A percentile compares a stretch with the other conserved stretches of the same genome.
These are phyloP conservation scores for Latrodectus geometricus DNA, from an alignment of 1,140 invertebrate genomes.

Conservation along the genomic window DNA sequence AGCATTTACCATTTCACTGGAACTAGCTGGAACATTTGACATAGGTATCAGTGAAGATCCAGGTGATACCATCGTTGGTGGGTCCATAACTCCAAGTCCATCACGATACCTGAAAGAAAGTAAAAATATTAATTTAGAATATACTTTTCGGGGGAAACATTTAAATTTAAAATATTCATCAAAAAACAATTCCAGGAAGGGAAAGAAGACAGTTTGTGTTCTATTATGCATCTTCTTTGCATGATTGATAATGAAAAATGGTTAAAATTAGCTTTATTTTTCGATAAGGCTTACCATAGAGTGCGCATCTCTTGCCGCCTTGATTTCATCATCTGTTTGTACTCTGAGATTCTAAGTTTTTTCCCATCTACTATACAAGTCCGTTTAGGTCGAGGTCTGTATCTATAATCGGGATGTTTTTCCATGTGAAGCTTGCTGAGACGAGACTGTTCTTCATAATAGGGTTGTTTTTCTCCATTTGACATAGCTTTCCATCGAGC, in stretches of 20 bases:
- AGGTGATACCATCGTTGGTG: slow-evolving; percentile 58
- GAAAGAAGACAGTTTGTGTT: too few species aligned
- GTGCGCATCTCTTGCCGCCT: slow-evolving; percentile 93
- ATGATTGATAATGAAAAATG: too few species aligned
- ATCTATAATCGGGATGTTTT: slow-evolving; percentile 98
- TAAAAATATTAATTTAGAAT: too few species aligned
- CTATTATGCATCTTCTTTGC: too few species aligned
- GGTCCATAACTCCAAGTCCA: slow-evolving; percentile 51
- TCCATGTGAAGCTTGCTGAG: slow-evolving; percentile 99
- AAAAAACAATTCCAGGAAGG: too few species aligned
- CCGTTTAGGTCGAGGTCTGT: slow-evolving; percentile 95
- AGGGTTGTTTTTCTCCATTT: slow-evolving; percentile 97
- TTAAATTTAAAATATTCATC: too few species aligned
- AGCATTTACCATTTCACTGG: slow-evolving; percentile 27
- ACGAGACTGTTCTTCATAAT: slow-evolving; percentile 98
- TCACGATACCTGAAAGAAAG: slow-evolving; percentile 53
- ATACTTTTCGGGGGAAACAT: too few species aligned
- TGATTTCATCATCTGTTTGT: slow-evolving; percentile 96
- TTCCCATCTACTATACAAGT: slow-evolving; percentile 96
- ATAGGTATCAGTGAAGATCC: slow-evolving; percentile 28
- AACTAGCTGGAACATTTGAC: slow-evolving; percentile 22
- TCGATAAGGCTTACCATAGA: slow-evolving; percentile 76
- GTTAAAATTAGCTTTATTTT: too few species aligned
- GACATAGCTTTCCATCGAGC: slow-evolving; percentile 95
- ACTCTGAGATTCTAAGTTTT: slow-evolving; percentile 98